Percentiles rank a stretch among this genome's conserved stretches.
Evolutionary conservation across 2,888 invertebrate species (phyloP).

Genomic region (Halictus quadricinctus): DNA sequence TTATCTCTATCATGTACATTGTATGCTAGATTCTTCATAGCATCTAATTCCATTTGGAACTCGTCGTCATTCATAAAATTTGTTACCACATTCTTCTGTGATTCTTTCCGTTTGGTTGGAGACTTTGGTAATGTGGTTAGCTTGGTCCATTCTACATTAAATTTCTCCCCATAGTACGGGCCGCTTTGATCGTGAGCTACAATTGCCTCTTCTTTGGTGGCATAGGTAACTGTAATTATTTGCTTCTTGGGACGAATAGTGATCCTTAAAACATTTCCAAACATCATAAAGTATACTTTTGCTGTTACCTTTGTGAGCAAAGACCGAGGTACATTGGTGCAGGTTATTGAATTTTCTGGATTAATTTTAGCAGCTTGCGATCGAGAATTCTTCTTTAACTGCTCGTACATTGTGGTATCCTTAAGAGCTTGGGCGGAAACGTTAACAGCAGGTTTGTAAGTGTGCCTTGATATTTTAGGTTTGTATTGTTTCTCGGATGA

Average conservation of each 20-base stretch:
- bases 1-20: conserved; percentile 70
- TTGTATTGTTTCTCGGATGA: conserved; percentile 56
- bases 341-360: conserved; percentile 78
- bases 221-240: conserved; percentile 88
- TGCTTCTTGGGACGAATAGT: conserved; percentile 86
- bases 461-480: conserved; percentile 65
- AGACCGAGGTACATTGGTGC: conserved; percentile 86
- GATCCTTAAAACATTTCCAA: conserved; percentile 88
- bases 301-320: conserved; percentile 86
- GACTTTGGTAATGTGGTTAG: conserved; percentile 80
- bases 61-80: conserved; percentile 84
- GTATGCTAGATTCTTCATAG: conserved; percentile 84
- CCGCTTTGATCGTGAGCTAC: conserved; percentile 86
- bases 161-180: conserved; percentile 86
- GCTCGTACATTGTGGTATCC: conserved; percentile 62
- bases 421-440: conserved; percentile 69
- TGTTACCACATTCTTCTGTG: conserved; percentile 60
- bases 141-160: conserved; percentile 85
- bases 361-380: conserved; percentile 60
- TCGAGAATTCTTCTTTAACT: conserved; percentile 71
- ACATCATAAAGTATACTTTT: conserved; percentile 88
- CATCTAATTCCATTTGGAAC: conserved; percentile 88
- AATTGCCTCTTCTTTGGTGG: conserved; percentile 85
- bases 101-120: conserved; percentile 70
- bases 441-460: conserved; percentile 60